Evolutionary conservation across 1,140 invertebrate genomes (phyloP).

Genomic region (Phenacoccus solenopsis): DNA sequence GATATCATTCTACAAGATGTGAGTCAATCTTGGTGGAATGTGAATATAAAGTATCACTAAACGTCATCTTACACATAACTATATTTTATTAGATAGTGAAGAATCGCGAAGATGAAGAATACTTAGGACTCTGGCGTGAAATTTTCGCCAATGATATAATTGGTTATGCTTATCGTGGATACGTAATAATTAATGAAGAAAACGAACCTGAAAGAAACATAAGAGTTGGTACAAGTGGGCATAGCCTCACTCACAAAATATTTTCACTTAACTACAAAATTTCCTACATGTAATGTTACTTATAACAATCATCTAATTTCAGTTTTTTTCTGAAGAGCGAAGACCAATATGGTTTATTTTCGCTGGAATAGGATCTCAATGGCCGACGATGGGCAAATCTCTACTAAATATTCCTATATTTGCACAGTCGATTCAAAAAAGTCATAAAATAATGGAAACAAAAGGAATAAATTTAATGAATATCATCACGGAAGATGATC

Average conservation of each 20-base stretch:
- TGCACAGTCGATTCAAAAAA: constrained; percentile 45
- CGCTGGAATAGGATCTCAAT: constrained; percentile 51
- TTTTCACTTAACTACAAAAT: no score
- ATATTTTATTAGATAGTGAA: neutral
- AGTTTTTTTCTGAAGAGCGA: constrained; percentile 17
- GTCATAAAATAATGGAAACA: constrained; percentile 40
- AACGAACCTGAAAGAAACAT: neutral
- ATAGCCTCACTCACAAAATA: neutral
- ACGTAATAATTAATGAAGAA: constrained; percentile 43
- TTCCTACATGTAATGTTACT: no score
- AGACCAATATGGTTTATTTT: constrained; percentile 37
- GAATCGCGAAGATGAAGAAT: neutral
- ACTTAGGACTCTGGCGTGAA: constrained; percentile 32
- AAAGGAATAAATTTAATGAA: constrained; percentile 47
- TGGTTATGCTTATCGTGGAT: constrained; percentile 42
- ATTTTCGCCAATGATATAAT: neutral
- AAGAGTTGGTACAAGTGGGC: neutral
- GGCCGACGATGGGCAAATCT: constrained; percentile 47
- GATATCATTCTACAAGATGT: constrained; percentile 23
- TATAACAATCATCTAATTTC: constrained; percentile 19
- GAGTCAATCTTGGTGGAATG: neutral
- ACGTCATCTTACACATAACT: no score
- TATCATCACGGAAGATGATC: constrained; percentile 44
- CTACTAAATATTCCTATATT: constrained; percentile 52
- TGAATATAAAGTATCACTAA: neutral